Conservation (phyloP, 2,888 invertebrate genomes). For the Diplazon laetatorius region DNA sequence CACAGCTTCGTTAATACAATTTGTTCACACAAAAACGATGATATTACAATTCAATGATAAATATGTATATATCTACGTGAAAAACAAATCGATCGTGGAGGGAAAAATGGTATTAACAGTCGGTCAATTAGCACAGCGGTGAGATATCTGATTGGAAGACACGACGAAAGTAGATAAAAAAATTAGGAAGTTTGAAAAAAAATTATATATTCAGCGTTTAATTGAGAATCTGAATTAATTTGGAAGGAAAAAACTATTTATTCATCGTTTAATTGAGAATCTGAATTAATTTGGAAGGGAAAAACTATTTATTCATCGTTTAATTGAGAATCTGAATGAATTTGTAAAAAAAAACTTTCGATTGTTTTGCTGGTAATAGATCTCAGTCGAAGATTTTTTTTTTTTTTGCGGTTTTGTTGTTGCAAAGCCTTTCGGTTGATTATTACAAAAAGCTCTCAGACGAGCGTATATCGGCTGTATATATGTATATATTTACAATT, state of each 20-base stretch:
- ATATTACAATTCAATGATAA: constrained; percentile 21
- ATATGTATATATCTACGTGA: constrained; percentile 27
- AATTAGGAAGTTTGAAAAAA: constrained; percentile 12
- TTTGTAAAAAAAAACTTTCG: constrained; percentile 15
- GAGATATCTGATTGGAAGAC: constrained; percentile 65
- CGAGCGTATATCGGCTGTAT: constrained; percentile 64
- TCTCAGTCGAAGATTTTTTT: constrained; percentile 35
- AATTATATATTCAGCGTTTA: not conserved
- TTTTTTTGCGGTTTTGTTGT: constrained; percentile 29
- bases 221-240: not conserved
- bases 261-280: no score
- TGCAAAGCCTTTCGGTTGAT: constrained; percentile 24
- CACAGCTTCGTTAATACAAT: constrained; percentile 60
- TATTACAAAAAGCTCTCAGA: constrained; percentile 47
- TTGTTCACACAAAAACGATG: constrained; percentile 44
- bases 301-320: no score
- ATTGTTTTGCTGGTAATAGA: constrained; percentile 23
- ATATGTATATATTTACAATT: constrained; percentile 65
- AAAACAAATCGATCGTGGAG: no score
- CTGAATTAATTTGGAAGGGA: no score
- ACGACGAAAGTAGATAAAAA: constrained; percentile 44
- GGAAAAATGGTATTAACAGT: constrained; percentile 32
- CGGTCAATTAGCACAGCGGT: constrained; percentile 40
- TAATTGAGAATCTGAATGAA: no score
- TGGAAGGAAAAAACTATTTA: no score